Percentiles rank a stretch among this genome's conserved stretches.
Evolutionary conservation across 1,140 invertebrate genomes (phyloP).

Genomic region (Lasaia peninsularis): DNA sequence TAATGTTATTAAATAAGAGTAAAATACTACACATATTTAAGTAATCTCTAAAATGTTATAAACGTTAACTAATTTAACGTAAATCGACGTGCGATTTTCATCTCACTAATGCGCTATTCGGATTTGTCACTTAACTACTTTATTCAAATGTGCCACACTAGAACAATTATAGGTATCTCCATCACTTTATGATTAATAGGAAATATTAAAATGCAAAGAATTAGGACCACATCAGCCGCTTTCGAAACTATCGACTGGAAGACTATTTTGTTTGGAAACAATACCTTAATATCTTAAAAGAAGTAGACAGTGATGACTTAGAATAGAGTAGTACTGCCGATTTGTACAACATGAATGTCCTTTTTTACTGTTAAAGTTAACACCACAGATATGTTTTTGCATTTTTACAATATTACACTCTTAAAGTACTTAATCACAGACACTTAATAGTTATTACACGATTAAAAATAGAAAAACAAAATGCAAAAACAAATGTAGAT

Average conservation of each 20-base stretch:
- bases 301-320: too few relatives aligned
- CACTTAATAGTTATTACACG: too few relatives aligned
- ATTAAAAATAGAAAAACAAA: too few relatives aligned
- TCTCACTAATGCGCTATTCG: slow-evolving; percentile 17
- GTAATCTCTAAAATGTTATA: slow-evolving; percentile 46
- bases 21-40: slow-evolving; percentile 45
- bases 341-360: too few relatives aligned
- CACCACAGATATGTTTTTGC: too few relatives aligned
- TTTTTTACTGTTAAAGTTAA: too few relatives aligned
- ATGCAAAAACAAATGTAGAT: too few relatives aligned
- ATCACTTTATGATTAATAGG: slow-evolving; percentile 16
- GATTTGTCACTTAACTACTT: slow-evolving; percentile 5
- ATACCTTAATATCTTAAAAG: neutral
- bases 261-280: slow-evolving; percentile 38
- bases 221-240: slow-evolving; percentile 29
- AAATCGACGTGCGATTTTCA: slow-evolving; percentile 12
- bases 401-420: too few relatives aligned
- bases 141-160: slow-evolving; percentile 20
- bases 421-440: too few relatives aligned
- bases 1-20: slow-evolving; percentile 56
- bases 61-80: slow-evolving; percentile 39
- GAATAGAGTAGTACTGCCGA: too few relatives aligned
- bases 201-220: slow-evolving; percentile 36
- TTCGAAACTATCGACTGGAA: slow-evolving; percentile 49
- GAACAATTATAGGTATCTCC: slow-evolving; percentile 10